A percentile compares a stretch with the other conserved stretches of the same genome.
phyloP scores from a whole-genome alignment of 2,113 vertebrate genomes.

The Zapus hudsonius region DNA sequence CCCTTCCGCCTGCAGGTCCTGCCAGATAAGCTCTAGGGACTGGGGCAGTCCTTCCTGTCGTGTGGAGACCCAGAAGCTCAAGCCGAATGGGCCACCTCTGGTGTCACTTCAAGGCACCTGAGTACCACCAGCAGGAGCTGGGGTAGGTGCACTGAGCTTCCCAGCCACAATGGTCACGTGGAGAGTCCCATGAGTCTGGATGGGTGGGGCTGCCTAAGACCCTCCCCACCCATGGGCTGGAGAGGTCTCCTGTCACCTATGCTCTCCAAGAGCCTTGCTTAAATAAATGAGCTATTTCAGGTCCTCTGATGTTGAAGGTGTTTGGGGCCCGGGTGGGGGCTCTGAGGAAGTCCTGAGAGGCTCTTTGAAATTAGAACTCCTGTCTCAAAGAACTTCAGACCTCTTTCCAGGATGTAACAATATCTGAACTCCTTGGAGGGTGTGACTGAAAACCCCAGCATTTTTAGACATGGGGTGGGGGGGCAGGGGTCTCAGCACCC shows the following conservation, averaged over 20 bases:
- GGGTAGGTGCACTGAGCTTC: neutral
- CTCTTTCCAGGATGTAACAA: neutral
- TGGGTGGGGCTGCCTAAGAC: neutral
- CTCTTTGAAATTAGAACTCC: neutral
- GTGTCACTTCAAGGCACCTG: neutral
- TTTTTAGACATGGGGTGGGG: neutral
- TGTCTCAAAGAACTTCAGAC: neutral
- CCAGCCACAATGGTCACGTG: neutral
- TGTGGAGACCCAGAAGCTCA: neutral
- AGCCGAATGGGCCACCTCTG: neutral
- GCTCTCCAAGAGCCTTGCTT: constrained; percentile 22
- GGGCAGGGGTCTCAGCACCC: neutral
- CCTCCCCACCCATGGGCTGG: too few species aligned
- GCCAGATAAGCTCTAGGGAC: constrained; percentile 95
- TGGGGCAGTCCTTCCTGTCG: constrained; percentile 27
- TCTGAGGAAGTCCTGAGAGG: neutral
- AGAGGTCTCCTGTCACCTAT: neutral
- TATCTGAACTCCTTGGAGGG: neutral
- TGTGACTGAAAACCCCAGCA: neutral
- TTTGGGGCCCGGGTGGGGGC: neutral
- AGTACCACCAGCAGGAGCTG: neutral
- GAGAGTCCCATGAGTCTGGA: neutral
- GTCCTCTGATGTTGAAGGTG: constrained; percentile 13
- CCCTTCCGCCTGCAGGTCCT: constrained; percentile 90
- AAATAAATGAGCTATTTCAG: constrained; percentile 75